These are phyloP conservation scores for Acleris literana DNA, from an alignment of 2,888 invertebrate species.

Conservation along the genomic window DNA sequence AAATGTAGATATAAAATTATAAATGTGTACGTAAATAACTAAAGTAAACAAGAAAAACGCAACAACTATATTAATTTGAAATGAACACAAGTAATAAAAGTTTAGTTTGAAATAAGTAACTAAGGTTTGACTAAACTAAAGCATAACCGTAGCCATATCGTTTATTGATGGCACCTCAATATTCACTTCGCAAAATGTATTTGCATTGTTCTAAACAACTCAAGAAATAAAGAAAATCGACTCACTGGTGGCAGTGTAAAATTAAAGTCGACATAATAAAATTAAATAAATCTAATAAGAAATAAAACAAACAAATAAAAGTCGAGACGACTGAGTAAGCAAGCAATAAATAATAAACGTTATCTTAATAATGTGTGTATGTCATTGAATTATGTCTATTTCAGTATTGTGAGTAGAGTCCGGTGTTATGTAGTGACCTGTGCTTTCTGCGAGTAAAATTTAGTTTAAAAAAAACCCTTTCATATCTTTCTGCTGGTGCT, in stretches of 20 bases:
- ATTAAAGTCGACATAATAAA: constrained; percentile 20
- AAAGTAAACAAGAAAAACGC: constrained; percentile 57
- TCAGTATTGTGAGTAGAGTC: constrained; percentile 45
- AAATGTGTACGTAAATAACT: constrained; percentile 42
- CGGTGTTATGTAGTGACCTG: constrained; percentile 51
- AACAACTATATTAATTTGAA: constrained; percentile 57
- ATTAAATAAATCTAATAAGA: constrained; percentile 31
- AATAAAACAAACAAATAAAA: constrained; percentile 26
- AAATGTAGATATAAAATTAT: constrained; percentile 46
- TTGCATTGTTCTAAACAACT: constrained; percentile 45
- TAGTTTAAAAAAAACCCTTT: constrained; percentile 51
- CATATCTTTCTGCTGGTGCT: constrained; percentile 70
- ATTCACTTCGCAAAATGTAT: constrained; percentile 68
- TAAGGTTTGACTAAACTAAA: constrained; percentile 69
- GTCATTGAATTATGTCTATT: constrained; percentile 40
- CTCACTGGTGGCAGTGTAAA: constrained; percentile 30
- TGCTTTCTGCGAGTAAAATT: constrained; percentile 62
- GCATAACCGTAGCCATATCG: constrained; percentile 73
- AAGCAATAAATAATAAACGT: constrained; percentile 35
- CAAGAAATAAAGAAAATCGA: constrained; percentile 40
- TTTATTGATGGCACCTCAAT: constrained; percentile 76
- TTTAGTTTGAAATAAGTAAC: constrained; percentile 60
- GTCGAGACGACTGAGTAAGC: constrained; percentile 26
- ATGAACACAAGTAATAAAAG: constrained; percentile 75
- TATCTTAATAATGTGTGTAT: constrained; percentile 42